Evolutionary conservation across 2,888 invertebrate genomes (phyloP).

Genomic region (Pyrocoelia pectoralis): DNA sequence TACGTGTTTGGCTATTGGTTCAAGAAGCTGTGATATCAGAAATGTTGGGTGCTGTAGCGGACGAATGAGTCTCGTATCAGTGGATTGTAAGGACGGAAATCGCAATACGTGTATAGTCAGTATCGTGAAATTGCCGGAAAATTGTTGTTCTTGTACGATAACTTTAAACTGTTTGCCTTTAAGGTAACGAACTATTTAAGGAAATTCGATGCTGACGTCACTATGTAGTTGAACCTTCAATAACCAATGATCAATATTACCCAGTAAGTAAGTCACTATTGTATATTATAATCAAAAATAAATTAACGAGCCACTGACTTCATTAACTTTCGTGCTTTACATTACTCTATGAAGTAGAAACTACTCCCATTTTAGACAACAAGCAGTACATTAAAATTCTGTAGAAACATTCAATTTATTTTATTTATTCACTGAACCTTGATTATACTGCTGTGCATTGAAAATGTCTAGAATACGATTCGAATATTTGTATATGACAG

Average conservation of each 20-base stretch:
- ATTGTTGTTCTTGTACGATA: constrained; percentile 54
- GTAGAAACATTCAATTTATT: too few species aligned
- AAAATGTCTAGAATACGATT: too few species aligned
- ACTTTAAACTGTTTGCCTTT: constrained; percentile 51
- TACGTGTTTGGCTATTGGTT: constrained; percentile 37
- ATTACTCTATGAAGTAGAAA: too few species aligned
- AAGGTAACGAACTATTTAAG: constrained; percentile 48
- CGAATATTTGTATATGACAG: too few species aligned
- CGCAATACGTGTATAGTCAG: constrained; percentile 52
- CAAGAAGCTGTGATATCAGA: constrained; percentile 43
- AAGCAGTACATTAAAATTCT: too few species aligned
- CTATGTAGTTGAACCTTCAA: neutral
- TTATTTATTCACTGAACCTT: too few species aligned
- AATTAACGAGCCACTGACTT: neutral
- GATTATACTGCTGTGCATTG: too few species aligned
- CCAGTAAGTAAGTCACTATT: neutral
- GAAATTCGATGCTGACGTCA: neutral
- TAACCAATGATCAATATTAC: neutral
- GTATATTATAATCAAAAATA: neutral
- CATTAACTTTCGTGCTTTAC: neutral
- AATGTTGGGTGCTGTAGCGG: constrained; percentile 34
- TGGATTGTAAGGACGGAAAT: constrained; percentile 53
- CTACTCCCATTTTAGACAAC: too few species aligned
- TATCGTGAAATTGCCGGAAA: constrained; percentile 56
- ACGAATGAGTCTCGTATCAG: constrained; percentile 44